Base-by-base conservation (phyloP, 1,140 invertebrate genomes). In the Gyrodactylus salaris region DNA sequence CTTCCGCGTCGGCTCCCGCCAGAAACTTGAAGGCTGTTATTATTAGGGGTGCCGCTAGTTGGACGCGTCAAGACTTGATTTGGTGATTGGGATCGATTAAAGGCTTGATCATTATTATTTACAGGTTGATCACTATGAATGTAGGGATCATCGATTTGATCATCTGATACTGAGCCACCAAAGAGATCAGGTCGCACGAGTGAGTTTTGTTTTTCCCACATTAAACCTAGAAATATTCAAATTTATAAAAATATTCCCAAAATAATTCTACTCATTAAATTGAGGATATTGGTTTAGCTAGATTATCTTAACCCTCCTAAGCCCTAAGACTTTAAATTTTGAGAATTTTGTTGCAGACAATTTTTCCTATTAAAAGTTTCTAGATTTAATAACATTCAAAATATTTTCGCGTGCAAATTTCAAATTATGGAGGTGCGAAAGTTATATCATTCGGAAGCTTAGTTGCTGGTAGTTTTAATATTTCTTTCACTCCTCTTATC, bases 1-100 rank as follows among this genome's bases (percentile, higher is more conserved):
- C 70, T 71, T 71, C 70, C 70, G 7, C 70, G 21, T 22, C 70
- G 70, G 26, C 70, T 71, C 2, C 70, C 70, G 7, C 70, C 70
- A 71, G 21, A 24, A 1, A 71, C 70, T 25, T 71, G 21, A 24
- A 71, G 70, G n/a, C 70, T 24, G 20, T 71, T 25, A 25, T 20
- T 21, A 71, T 71, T 25, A 20, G n/a, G 25, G 16, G 70, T 23
- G n/a, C 20, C 26, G n/a, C 25, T 16, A 7, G n/a, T 16, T 16
- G 34, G 7, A 7, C n/a, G 7, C 34, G 7, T n/a, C n/a, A 16
- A n/a, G 7, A n/a, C 7, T n/a, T 54, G 34, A 54, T 7, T 7
- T n/a, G 34, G n/a, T n/a, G 34, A 54, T 16, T 7, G 34, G n/a
- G 34, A 54, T 54, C 34, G 7, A 54, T n/a, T 54, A 54, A 16